phyloP scores from a whole-genome alignment of 1,140 invertebrate species.

The Hycleus phaleratus region DNA sequence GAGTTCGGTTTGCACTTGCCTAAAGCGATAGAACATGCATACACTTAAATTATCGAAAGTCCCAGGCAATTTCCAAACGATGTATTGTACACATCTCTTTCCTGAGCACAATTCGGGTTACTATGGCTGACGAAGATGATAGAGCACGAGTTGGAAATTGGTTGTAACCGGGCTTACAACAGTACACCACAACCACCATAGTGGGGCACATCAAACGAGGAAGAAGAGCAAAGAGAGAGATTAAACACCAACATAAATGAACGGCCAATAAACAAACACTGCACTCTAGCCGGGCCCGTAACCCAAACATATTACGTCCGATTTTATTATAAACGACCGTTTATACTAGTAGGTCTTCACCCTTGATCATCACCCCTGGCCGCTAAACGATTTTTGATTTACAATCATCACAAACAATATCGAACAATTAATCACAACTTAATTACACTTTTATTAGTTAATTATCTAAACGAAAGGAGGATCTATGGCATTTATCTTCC shows the following conservation, averaged over 20 bases:
- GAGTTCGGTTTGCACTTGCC: conserved; percentile 35
- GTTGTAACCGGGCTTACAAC: conserved; percentile 12
- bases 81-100: conserved; percentile 9
- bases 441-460: too few species aligned
- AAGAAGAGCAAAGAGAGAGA: conserved; percentile 20
- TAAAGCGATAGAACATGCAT: conserved; percentile 37
- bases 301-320: conserved; percentile 19
- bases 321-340: conserved; percentile 13
- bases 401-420: too few species aligned
- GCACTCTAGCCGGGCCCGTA: conserved; percentile 15
- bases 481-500: too few species aligned
- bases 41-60: conserved; percentile 38
- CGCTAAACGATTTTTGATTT: too few species aligned
- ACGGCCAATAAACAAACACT: conserved; percentile 32
- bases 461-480: too few species aligned
- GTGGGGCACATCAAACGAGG: background rate
- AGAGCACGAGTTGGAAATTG: conserved; percentile 17
- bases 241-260: conserved; percentile 33
- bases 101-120: background rate
- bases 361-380: too few species aligned
- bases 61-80: conserved; percentile 32
- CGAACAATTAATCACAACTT: too few species aligned
- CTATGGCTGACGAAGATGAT: conserved; percentile 9
- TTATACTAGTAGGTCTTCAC: background rate
- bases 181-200: conserved; percentile 12